Evolutionary conservation across 2,888 invertebrate species (phyloP).

Genomic region (Mesorhabditis belari): DNA sequence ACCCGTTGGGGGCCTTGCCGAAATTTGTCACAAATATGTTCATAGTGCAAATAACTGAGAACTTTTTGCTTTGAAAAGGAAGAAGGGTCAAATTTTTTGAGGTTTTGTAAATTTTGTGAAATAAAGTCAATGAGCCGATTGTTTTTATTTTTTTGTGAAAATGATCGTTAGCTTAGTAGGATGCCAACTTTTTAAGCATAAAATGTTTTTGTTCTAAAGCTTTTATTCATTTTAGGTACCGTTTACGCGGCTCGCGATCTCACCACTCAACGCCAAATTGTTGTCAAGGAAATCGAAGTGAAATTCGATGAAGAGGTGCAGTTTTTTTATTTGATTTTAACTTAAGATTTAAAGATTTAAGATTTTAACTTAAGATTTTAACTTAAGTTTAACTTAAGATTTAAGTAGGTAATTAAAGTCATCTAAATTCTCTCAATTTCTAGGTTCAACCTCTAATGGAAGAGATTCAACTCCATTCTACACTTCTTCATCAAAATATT

Average conservation of each 20-base stretch:
- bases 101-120: no score
- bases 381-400: neutral
- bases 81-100: no score
- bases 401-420: neutral
- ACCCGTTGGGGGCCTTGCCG: no score
- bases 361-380: neutral
- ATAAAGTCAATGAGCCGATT: no score
- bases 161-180: neutral
- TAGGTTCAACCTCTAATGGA: conserved; percentile 86
- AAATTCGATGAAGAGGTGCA: conserved; percentile 71
- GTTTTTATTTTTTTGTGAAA: no score
- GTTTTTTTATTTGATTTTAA: neutral
- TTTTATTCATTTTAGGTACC: conserved; percentile 7
- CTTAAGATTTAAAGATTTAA: neutral
- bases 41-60: no score
- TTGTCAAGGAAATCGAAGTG: conserved; percentile 96
- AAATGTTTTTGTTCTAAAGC: no score
- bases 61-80: no score
- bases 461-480: conserved; percentile 93
- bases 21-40: no score
- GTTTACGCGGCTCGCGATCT: conserved; percentile 69
- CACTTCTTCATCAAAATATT: conserved; percentile 80
- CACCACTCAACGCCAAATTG: conserved; percentile 65
- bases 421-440: neutral
- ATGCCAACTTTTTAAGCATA: neutral